A percentile compares a stretch with the other conserved stretches of the same genome.
Evolutionary conservation across 2,888 invertebrate species (phyloP).

Genomic region (Cerastis leucographa): DNA sequence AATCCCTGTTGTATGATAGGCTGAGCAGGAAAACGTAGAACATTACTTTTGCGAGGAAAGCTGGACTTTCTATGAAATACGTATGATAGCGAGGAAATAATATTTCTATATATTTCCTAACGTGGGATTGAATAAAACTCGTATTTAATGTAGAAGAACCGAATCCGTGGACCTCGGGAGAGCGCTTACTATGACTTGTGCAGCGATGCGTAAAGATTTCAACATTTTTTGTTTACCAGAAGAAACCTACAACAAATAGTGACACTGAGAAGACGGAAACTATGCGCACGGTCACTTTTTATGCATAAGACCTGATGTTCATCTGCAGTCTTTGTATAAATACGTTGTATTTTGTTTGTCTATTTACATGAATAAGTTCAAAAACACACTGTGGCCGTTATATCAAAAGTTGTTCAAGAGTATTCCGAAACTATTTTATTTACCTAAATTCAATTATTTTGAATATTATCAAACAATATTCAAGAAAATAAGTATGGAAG

Average conservation of each 20-base stretch:
- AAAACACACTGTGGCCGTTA: not conserved
- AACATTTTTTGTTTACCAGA: constrained; percentile 24
- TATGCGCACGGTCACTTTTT: constrained; percentile 25
- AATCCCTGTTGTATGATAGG: not conserved
- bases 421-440: not conserved
- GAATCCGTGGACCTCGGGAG: too few species aligned
- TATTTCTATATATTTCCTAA: not conserved
- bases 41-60: not conserved
- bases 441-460: not conserved
- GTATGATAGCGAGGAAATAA: constrained; percentile 1
- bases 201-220: constrained; percentile 19
- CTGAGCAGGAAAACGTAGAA: constrained; percentile 13
- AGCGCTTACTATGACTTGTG: not conserved
- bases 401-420: constrained; percentile 1
- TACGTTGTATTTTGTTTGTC: not conserved
- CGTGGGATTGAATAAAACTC: constrained; percentile 2
- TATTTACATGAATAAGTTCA: not conserved
- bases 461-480: too few species aligned
- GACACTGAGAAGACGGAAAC: constrained; percentile 52
- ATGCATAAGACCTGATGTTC: not conserved
- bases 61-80: constrained; percentile 11
- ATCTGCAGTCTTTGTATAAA: not conserved
- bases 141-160: not conserved
- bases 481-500: too few species aligned
- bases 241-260: constrained; percentile 7